Evolutionary conservation across 1,140 invertebrate species (phyloP).

Genomic region (Drosophila ficusphila): DNA sequence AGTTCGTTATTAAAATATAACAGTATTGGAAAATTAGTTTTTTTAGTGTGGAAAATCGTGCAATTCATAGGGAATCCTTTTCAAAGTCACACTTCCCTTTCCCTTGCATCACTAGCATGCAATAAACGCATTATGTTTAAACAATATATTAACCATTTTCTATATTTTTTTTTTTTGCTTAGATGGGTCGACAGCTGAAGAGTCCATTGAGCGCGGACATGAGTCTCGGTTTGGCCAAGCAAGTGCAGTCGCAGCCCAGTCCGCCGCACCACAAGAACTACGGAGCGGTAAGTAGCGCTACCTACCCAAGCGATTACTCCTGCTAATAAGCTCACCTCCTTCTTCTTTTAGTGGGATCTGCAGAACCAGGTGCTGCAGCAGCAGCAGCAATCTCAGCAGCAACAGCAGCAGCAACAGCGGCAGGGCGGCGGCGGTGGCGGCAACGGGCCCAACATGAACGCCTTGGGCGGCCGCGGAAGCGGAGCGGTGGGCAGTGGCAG

Average conservation of each 20-base stretch:
- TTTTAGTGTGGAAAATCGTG: too few species aligned
- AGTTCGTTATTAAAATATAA: too few species aligned
- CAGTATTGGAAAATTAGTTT: too few species aligned
- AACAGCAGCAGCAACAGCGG: slow-evolving; percentile 77
- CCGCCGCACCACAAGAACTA: slow-evolving; percentile 87
- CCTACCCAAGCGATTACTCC: too few species aligned
- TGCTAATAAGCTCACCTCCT: background rate
- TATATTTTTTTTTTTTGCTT: background rate
- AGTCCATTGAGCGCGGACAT: slow-evolving; percentile 86
- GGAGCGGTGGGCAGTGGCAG: slow-evolving; percentile 56
- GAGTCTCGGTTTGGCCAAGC: slow-evolving; percentile 78
- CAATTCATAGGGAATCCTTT: too few species aligned
- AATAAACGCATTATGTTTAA: too few species aligned
- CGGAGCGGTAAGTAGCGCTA: slow-evolving; percentile 85
- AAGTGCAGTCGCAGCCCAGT: slow-evolving; percentile 86
- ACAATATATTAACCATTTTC: too few species aligned
- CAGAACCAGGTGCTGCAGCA: slow-evolving; percentile 85
- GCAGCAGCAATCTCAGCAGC: slow-evolving; percentile 84
- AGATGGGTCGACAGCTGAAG: slow-evolving; percentile 85
- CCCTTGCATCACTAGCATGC: too few species aligned
- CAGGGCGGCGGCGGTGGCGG: slow-evolving; percentile 35
- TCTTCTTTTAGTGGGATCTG: slow-evolving; percentile 73
- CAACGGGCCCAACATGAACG: slow-evolving; percentile 76
- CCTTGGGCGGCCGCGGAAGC: slow-evolving; percentile 55
- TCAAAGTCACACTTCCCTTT: too few species aligned